Evolutionary conservation across 64 coral and sea anemone species (phyloP).

Genomic region (Montipora foliosa): DNA sequence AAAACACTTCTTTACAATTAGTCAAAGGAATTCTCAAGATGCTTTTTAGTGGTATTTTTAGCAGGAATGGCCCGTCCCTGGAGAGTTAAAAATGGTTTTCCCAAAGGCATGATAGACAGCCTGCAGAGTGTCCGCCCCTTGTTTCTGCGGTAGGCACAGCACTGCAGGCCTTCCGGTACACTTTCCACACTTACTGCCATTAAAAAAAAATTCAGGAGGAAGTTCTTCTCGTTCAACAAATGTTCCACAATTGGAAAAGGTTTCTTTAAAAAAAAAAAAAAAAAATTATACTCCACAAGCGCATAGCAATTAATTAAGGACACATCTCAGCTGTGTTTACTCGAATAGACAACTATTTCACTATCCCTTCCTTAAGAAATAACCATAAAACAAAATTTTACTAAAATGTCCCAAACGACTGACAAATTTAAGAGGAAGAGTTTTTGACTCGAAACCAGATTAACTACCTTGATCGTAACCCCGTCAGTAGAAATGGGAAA

Average conservation of each 20-base stretch:
- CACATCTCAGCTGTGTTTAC: conserved; percentile 92
- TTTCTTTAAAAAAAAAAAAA: not conserved
- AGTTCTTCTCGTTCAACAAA: conserved; percentile 17
- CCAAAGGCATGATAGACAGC: conserved; percentile 75
- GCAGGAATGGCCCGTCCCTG: conserved; percentile 8
- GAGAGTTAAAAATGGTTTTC: conserved; percentile 68
- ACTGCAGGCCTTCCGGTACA: conserved; percentile 23
- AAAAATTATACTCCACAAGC: not conserved
- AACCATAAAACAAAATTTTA: conserved; percentile 76
- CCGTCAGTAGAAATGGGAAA: not conserved
- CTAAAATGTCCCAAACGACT: conserved; percentile 48
- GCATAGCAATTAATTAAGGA: conserved; percentile 82
- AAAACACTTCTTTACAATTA: not conserved
- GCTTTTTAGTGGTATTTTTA: not conserved
- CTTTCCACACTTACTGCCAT: conserved; percentile 38
- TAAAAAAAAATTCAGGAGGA: not conserved
- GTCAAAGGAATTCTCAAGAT: not conserved
- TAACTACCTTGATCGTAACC: not conserved
- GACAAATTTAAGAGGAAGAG: not conserved
- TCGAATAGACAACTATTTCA: conserved; percentile 88
- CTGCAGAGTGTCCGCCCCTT: conserved; percentile 79
- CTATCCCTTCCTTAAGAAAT: conserved; percentile 85
- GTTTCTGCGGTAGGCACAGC: conserved; percentile 65
- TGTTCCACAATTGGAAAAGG: not conserved
- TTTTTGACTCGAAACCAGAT: not conserved